These are phyloP conservation scores for Halictus quadricinctus DNA, from an alignment of 2,888 invertebrate species.

Conservation along the genomic window DNA sequence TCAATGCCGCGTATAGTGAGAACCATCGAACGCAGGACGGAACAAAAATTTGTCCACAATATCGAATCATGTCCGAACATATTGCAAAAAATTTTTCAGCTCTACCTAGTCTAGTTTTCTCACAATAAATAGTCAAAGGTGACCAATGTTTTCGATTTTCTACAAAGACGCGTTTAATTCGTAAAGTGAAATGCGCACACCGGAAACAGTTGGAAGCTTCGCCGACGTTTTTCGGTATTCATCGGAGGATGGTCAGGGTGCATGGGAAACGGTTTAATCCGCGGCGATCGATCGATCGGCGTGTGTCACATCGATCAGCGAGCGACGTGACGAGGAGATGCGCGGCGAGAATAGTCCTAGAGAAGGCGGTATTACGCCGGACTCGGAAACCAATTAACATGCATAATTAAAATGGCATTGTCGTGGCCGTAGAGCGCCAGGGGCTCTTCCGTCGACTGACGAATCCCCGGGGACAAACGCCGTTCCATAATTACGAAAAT, in stretches of 20 bases:
- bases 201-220: neutral
- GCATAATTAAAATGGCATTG: constrained; percentile 80
- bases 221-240: neutral
- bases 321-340: constrained; percentile 46
- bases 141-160: neutral
- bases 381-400: constrained; percentile 78
- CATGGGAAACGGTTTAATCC: neutral
- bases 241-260: neutral
- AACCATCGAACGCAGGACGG: neutral
- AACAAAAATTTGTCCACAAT: neutral
- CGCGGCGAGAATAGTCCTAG: constrained; percentile 72
- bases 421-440: constrained; percentile 71
- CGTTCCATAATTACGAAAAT: constrained; percentile 77
- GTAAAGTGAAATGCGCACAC: neutral
- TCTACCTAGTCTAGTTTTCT: neutral
- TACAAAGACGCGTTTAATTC: neutral
- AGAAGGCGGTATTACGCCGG: constrained; percentile 72
- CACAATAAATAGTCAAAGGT: neutral
- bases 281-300: constrained; percentile 35
- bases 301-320: constrained; percentile 47
- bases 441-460: constrained; percentile 73
- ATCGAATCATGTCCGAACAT: neutral
- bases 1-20: neutral
- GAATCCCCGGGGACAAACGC: constrained; percentile 75
- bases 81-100: neutral